These are phyloP conservation scores for Montipora capitata DNA, from an alignment of 92 coral and sea anemone species.

Conservation along the genomic window DNA sequence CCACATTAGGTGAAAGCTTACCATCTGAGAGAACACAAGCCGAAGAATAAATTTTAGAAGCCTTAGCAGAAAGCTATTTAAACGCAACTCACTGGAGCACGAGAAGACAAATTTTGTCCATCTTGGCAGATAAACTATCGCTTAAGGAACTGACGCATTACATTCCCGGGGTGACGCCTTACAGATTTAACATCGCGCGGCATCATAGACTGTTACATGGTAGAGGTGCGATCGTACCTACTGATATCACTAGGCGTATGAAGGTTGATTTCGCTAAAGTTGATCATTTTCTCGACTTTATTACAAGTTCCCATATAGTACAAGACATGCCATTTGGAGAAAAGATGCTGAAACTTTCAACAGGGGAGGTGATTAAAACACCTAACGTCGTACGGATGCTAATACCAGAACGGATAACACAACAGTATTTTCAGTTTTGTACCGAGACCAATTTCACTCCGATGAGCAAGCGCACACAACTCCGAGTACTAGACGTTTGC, in stretches of 20 bases:
- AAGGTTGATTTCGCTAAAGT: no score
- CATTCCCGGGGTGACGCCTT: slow-evolving; percentile 37
- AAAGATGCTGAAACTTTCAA: slow-evolving; percentile 8
- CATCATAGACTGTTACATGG: slow-evolving; percentile 36
- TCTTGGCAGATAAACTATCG: slow-evolving; percentile 28
- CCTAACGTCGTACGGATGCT: neutral
- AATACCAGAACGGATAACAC: neutral
- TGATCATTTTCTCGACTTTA: neutral
- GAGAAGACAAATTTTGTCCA: slow-evolving; percentile 35
- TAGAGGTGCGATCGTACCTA: slow-evolving; percentile 17
- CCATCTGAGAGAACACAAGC: slow-evolving; percentile 8
- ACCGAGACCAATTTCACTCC: neutral
- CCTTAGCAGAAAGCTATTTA: slow-evolving; percentile 40
- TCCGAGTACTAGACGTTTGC: no score
- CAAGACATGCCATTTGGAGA: neutral
- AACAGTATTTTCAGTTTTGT: no score
- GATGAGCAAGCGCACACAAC: slow-evolving; percentile 1
- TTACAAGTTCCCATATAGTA: no score
- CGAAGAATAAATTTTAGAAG: slow-evolving; percentile 28
- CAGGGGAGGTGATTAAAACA: neutral
- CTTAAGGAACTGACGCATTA: slow-evolving; percentile 15
- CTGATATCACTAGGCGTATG: slow-evolving; percentile 22
- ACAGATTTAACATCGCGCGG: slow-evolving; percentile 38
- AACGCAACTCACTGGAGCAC: slow-evolving; percentile 51
- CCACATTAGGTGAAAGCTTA: neutral